These are phyloP conservation scores for Cryptus viduatorius DNA, from an alignment of 2,888 invertebrate genomes.

Conservation along the genomic window DNA sequence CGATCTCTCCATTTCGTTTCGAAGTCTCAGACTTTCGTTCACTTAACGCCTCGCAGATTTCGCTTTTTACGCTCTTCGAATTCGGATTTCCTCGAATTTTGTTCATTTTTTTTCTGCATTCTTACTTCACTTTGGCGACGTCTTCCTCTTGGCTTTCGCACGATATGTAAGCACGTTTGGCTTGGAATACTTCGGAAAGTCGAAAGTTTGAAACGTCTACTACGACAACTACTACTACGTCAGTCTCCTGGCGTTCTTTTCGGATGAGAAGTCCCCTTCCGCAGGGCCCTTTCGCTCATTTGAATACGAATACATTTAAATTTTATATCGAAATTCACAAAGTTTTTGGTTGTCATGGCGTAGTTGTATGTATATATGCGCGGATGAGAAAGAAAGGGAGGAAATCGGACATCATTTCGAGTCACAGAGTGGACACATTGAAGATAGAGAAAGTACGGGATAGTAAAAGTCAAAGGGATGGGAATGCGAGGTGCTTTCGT, in stretches of 20 bases:
- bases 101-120: slow-evolving; percentile 47
- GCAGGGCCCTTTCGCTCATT: slow-evolving; percentile 69
- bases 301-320: slow-evolving; percentile 77
- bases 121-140: slow-evolving; percentile 56
- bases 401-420: slow-evolving; percentile 25
- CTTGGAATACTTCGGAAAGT: slow-evolving; percentile 43
- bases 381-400: background rate
- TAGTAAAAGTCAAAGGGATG: slow-evolving; percentile 7
- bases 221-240: slow-evolving; percentile 4
- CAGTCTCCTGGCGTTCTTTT: slow-evolving; percentile 34
- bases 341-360: slow-evolving; percentile 61
- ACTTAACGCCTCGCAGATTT: slow-evolving; percentile 60
- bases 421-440: background rate
- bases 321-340: slow-evolving; percentile 75
- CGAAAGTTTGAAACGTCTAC: slow-evolving; percentile 38
- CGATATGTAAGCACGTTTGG: slow-evolving; percentile 37
- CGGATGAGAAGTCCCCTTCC: slow-evolving; percentile 52
- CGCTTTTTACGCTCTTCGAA: slow-evolving; percentile 65
- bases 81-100: slow-evolving; percentile 68
- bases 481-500: background rate
- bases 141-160: slow-evolving; percentile 36
- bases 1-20: slow-evolving; percentile 23
- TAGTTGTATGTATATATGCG: background rate
- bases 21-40: slow-evolving; percentile 40
- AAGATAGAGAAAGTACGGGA: background rate